Percentiles rank a stretch among this genome's conserved stretches.
Conservation (phyloP, 2,113 vertebrate genomes). For the Anoplopoma fimbria region DNA sequence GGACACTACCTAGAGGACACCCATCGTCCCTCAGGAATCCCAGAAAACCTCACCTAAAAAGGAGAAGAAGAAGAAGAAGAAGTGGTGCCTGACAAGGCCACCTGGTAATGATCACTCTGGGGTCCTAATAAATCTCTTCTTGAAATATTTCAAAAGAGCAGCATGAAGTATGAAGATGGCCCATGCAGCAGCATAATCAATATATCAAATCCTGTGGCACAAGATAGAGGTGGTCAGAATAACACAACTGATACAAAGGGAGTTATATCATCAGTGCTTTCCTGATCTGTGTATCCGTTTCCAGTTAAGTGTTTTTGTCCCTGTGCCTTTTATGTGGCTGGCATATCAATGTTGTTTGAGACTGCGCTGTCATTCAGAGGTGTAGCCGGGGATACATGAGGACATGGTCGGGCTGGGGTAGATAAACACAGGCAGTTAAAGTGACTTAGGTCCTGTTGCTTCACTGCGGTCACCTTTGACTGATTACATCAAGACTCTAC, state of each 20-base stretch:
- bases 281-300: conserved; percentile 15
- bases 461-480: background rate
- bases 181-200: conserved; percentile 37
- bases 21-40: conserved; percentile 48
- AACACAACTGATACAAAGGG: conserved; percentile 27
- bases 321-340: conserved; percentile 19
- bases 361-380: conserved; percentile 5
- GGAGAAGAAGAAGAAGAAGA: conserved; percentile 45
- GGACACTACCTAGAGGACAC: conserved; percentile 82
- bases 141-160: conserved; percentile 55
- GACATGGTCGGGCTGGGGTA: conserved; percentile 11
- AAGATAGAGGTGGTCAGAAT: conserved; percentile 10
- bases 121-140: conserved; percentile 64
- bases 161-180: conserved; percentile 45
- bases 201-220: conserved; percentile 36
- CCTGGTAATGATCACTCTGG: conserved; percentile 65
- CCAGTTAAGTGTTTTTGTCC: conserved; percentile 28
- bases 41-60: conserved; percentile 40
- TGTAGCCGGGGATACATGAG: conserved; percentile 10
- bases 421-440: conserved; percentile 26
- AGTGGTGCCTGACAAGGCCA: conserved; percentile 36
- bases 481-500: background rate
- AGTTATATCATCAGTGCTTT: background rate
- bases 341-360: conserved; percentile 32
- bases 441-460: conserved; percentile 18